Percentiles rank a stretch among this genome's conserved stretches.
These are phyloP conservation scores for Merops nubicus DNA, from an alignment of 2,113 vertebrate species.

Conservation along the genomic window DNA sequence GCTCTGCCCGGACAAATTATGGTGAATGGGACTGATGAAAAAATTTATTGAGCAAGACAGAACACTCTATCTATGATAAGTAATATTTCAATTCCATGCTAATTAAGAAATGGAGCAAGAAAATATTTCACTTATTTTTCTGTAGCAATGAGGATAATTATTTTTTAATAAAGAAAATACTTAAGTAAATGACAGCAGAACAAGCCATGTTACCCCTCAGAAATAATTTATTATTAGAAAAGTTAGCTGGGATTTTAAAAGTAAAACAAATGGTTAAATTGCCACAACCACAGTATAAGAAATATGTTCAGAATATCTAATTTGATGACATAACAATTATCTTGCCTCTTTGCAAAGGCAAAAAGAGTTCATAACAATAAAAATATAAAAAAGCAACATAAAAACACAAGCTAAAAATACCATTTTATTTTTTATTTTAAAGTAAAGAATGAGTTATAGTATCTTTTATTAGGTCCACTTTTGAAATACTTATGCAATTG, in stretches of 20 bases:
- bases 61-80: not conserved
- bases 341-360: not conserved
- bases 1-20: not conserved
- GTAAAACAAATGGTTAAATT: not conserved
- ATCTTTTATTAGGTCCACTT: not conserved
- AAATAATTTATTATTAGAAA: not conserved
- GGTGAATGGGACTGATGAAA: not conserved
- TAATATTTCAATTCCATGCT: not conserved
- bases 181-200: not conserved
- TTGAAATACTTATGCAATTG: not conserved
- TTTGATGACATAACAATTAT: not conserved
- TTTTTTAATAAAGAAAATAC: not conserved
- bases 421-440: not conserved
- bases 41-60: not conserved
- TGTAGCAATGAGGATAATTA: not conserved
- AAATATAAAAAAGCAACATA: not conserved
- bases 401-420: not conserved
- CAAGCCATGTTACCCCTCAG: not conserved
- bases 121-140: not conserved
- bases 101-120: not conserved
- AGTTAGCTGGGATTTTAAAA: not conserved
- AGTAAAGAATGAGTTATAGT: not conserved
- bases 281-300: not conserved
- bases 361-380: not conserved
- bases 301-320: not conserved